Base-by-base conservation (phyloP, 2,797 vertebrate genomes). In the Rhabdomys pumilio region DNA sequence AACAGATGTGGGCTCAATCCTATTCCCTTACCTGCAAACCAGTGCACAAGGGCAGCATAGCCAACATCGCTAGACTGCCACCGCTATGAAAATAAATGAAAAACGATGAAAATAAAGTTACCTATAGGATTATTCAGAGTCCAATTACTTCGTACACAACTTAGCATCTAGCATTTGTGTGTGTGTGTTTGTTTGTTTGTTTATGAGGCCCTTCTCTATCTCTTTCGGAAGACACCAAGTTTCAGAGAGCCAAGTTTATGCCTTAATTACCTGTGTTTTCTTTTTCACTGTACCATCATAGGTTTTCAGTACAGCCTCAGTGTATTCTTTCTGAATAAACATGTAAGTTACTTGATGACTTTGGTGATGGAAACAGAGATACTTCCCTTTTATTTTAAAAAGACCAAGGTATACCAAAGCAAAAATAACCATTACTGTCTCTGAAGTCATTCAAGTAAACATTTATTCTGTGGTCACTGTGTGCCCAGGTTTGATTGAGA, bases 351-450 rank as follows among this genome's bases (percentile, higher is more conserved):
- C 12, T 88, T 61, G 65, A 88, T 90, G 53, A 93, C 50, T 67
- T 73, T 34, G 22, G 38, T 34, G 22, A n/a, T n/a, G 14, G 81
- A 0, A 12, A 10, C 47, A 67, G 3, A 5, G 10, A 75, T 26
- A 34, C 6, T 57, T 95, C 90, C 34, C 59, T 81, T 82, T 93
- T 93, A 92, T 87, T 76, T 93, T 86, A 90, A 94, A 67, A 44
- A 94, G 92, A 79, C 22, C 8, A 80, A 29, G 14, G 6, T 69
- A 7, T 81, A 29, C n/a, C 31, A 34, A 19, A 61, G 2, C 7
- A 82, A 90, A 61, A 90, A 89, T 15, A 3, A 5, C 77, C 81
- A 59, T 65, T 26, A 72, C 55, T 77, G 41, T 72, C 47, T 91
- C 94, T 31, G 73, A 90, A 93, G 83, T 55, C 79, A 69, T 83